A percentile compares a stretch with the other conserved stretches of the same genome.
phyloP scores from a whole-genome alignment of 2,113 vertebrate genomes.

The Osmerus mordax region DNA sequence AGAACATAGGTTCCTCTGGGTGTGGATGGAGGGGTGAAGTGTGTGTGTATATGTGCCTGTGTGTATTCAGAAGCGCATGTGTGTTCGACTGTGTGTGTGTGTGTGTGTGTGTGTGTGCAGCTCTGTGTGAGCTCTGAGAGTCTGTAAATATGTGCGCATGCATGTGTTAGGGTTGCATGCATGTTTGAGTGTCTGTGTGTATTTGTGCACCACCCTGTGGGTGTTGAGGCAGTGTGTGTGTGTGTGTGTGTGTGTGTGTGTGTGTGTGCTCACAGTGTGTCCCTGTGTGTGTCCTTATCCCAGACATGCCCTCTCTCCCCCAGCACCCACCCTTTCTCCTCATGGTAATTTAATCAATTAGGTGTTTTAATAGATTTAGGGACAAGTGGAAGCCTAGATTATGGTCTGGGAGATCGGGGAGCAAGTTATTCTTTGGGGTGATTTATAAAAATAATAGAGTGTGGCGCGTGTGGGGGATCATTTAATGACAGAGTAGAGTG shows the following conservation, averaged over 20 bases:
- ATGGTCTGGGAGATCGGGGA: conserved; percentile 57
- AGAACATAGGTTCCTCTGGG: background rate
- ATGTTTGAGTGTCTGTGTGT: background rate
- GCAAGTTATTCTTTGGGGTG: conserved; percentile 62
- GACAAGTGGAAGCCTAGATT: conserved; percentile 41
- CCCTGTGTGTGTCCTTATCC: conserved; percentile 14
- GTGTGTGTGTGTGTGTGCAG: background rate
- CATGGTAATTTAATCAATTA: conserved; percentile 57
- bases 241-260: background rate
- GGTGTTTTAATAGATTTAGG: conserved; percentile 57
- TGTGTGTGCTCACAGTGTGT: background rate
- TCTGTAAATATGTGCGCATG: background rate
- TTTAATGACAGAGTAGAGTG: conserved; percentile 55
- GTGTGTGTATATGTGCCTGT: background rate
- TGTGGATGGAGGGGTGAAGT: background rate
- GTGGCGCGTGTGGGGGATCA: conserved; percentile 64
- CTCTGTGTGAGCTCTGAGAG: too few species aligned
- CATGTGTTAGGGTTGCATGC: background rate
- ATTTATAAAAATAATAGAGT: conserved; percentile 67
- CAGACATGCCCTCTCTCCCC: conserved; percentile 24
- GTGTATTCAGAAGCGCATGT: background rate
- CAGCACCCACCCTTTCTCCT: background rate
- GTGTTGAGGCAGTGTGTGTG: background rate
- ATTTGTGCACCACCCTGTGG: background rate
- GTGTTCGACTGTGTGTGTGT: background rate